Evolutionary conservation across 2,113 vertebrate species (phyloP), one percentile per base, ranked within the genome.

Genomic region (Genyomyrus donnyi): DNA sequence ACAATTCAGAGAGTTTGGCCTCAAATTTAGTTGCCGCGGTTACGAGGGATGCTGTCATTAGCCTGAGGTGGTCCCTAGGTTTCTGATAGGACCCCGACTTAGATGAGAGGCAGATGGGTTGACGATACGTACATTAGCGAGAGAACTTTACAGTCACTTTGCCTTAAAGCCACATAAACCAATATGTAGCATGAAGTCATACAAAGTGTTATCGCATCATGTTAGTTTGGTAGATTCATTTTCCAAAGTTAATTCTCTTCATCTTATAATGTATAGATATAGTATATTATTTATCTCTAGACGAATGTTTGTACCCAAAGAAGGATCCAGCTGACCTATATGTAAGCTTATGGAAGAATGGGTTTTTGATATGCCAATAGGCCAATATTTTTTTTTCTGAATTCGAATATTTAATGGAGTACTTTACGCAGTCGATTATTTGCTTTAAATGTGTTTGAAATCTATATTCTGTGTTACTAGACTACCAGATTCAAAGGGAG

Each of bases 231-330:
- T 35, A 39, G n/a, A 53, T 53, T 52, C 31, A n/a, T 53, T 88
- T 88, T 88, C 31, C 13, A 56, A 53, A 88, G 35, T 62, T 21
- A 53, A 35, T 87, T 87, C 11, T 87, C 24, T 66, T 62, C 39
- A 45, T 88, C 5, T 39, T 58, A 45, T 66, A 66, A 62, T 88
- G 39, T 88, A 45, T 45, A 66, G 35, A 53, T 87, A 56, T 56
- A 56, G n/a, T 87, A 56, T 87, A 56, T 62, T 62, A 88, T 88
- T 58, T 88, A 88, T 66, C 53, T 88, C 52, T 88, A 45, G 56
- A 42, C 4, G 56, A 66, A 17, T 6, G 49, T 52, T 27, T 87
- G 4, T 87, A 35, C 27, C n/a, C 49, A 27, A 53, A 31, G 85
- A 87, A 87, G 27, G 85, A 53, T 53, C 85, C 85, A 50, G 35